Evolutionary conservation across 2,797 vertebrate species (phyloP).

Genomic region (Sebastes baramenuke): DNA sequence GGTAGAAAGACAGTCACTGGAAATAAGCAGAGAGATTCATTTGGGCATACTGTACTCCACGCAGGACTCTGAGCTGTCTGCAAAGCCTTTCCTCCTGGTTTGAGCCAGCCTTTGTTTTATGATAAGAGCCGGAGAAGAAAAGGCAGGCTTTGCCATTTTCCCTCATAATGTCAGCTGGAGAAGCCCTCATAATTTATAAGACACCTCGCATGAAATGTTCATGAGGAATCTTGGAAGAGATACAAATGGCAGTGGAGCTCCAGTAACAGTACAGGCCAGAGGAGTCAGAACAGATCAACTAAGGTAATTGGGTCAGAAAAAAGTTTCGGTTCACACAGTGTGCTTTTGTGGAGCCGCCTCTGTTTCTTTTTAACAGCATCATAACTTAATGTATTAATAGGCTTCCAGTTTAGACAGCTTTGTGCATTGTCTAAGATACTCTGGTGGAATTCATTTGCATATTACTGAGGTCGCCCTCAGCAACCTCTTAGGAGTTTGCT

Average conservation of each 20-base stretch:
- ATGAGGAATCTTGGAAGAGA: constrained; percentile 82
- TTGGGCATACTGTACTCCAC: constrained; percentile 44
- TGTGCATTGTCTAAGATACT: constrained; percentile 81
- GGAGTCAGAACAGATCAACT: constrained; percentile 53
- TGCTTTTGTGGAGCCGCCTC: constrained; percentile 42
- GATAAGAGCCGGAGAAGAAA: constrained; percentile 61
- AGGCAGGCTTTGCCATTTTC: constrained; percentile 64
- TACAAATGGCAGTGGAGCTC: constrained; percentile 62
- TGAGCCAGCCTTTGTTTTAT: constrained; percentile 68
- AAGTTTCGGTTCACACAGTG: constrained; percentile 62
- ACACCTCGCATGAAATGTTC: constrained; percentile 81
- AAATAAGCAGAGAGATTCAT: constrained; percentile 55
- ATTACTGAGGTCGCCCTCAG: constrained; percentile 81
- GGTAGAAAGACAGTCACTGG: constrained; percentile 28
- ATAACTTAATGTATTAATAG: constrained; percentile 75
- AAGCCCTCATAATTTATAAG: constrained; percentile 81
- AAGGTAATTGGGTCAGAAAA: constrained; percentile 79
- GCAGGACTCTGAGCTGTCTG: constrained; percentile 57
- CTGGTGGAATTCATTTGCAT: constrained; percentile 78
- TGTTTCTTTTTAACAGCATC: constrained; percentile 54
- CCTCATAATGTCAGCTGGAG: constrained; percentile 73
- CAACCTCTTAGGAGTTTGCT: constrained; percentile 80
- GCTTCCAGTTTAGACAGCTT: constrained; percentile 75
- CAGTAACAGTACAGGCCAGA: constrained; percentile 57
- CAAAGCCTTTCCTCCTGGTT: constrained; percentile 50